Conservation (phyloP, 35 echinoderm and acorn worm species). For the Patiria miniata region DNA sequence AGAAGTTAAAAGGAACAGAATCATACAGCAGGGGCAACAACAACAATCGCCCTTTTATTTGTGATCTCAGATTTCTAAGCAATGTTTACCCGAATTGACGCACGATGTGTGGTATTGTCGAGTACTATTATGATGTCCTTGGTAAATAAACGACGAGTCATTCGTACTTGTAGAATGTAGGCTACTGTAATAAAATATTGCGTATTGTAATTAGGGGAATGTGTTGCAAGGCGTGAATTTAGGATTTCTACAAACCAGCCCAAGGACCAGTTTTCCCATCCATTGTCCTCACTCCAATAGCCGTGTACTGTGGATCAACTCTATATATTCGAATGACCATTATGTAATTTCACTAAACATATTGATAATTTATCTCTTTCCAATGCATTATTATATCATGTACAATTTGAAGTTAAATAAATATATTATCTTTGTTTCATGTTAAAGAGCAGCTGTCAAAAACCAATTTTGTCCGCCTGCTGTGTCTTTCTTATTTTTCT, state of each 20-base stretch:
- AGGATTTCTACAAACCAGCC: neutral
- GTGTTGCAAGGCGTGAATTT: neutral
- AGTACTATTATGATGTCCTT: conserved; percentile 5
- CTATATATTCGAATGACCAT: neutral
- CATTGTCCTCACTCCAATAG: neutral
- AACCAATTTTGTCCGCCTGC: neutral
- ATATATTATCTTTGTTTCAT: neutral
- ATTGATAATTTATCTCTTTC: neutral
- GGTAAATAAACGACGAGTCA: no score
- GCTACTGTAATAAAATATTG: conserved; percentile 1
- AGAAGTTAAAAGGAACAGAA: conserved; percentile 5
- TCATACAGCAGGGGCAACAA: neutral
- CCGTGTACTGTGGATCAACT: neutral
- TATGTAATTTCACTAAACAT: conserved; percentile 4
- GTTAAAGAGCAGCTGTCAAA: conserved; percentile 1
- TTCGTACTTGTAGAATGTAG: conserved; percentile 1
- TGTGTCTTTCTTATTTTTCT: neutral
- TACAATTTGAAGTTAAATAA: neutral
- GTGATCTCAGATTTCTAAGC: neutral
- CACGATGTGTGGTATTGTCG: neutral
- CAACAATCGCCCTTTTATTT: conserved; percentile 1
- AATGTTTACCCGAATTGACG: conserved; percentile 4
- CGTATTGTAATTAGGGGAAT: neutral
- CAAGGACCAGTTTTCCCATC: neutral
- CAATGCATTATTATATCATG: neutral